Conservation (phyloP, 2,888 invertebrate genomes). For the Philereme vetulata region DNA sequence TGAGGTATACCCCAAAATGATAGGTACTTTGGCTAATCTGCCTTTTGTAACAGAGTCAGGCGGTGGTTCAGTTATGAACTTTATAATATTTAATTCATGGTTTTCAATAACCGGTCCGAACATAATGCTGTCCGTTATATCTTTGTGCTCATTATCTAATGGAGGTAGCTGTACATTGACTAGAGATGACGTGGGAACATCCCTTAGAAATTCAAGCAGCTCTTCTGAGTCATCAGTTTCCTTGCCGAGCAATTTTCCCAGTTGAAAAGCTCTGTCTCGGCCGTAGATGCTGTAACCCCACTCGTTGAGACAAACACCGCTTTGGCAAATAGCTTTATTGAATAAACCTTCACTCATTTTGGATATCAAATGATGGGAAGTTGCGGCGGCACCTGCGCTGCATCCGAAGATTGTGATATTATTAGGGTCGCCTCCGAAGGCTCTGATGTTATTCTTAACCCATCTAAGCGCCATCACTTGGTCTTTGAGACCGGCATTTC, state of each 20-base stretch:
- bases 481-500: constrained; percentile 79
- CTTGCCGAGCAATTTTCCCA: constrained; percentile 69
- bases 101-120: constrained; percentile 77
- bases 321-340: constrained; percentile 78
- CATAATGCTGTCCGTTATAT: constrained; percentile 63
- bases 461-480: constrained; percentile 78
- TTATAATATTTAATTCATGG: constrained; percentile 51
- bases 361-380: constrained; percentile 70
- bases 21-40: constrained; percentile 60
- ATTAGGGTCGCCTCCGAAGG: constrained; percentile 70
- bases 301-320: constrained; percentile 74
- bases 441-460: constrained; percentile 71
- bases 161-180: constrained; percentile 64
- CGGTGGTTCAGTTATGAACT: constrained; percentile 63
- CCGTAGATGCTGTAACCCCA: constrained; percentile 71
- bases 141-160: constrained; percentile 53
- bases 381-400: constrained; percentile 73
- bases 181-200: constrained; percentile 58
- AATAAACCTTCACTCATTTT: constrained; percentile 73
- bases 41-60: constrained; percentile 57
- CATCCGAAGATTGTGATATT: constrained; percentile 78
- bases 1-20: constrained; percentile 72
- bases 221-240: constrained; percentile 66
- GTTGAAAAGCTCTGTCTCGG: constrained; percentile 68
- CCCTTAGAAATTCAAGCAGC: constrained; percentile 63